These are phyloP conservation scores for Sarcoramphus papa DNA, from an alignment of 2,797 vertebrate species.

Conservation along the genomic window DNA sequence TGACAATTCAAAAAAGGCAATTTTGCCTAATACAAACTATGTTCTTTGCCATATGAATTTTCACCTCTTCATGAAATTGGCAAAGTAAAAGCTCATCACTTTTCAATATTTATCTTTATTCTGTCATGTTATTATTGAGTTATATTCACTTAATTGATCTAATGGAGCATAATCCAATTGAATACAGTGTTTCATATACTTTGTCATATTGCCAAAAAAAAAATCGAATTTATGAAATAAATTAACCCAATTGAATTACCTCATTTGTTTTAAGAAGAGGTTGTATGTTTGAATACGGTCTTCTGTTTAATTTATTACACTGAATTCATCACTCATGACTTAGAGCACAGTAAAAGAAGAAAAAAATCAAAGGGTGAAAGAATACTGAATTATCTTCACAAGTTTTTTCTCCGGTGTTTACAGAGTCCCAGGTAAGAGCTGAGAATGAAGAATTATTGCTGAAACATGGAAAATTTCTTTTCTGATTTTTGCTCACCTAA, in stretches of 20 bases:
- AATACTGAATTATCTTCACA: not conserved
- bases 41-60: not conserved
- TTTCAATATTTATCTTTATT: constrained; percentile 19
- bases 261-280: not conserved
- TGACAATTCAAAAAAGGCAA: not conserved
- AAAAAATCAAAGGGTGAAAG: not conserved
- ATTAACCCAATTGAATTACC: not conserved
- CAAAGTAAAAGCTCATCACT: not conserved
- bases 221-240: not conserved
- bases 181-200: not conserved
- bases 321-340: not conserved
- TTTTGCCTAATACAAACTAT: not conserved
- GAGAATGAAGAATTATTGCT: not conserved
- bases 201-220: not conserved
- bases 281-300: not conserved
- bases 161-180: not conserved
- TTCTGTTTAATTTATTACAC: not conserved
- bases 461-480: not conserved
- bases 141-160: not conserved
- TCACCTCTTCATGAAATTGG: not conserved
- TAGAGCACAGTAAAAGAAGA: not conserved
- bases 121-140: not conserved
- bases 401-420: not conserved
- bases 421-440: not conserved
- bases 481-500: not conserved